Evolutionary conservation across 1,140 invertebrate genomes (phyloP).

Genomic region (Drosophila tani): DNA sequence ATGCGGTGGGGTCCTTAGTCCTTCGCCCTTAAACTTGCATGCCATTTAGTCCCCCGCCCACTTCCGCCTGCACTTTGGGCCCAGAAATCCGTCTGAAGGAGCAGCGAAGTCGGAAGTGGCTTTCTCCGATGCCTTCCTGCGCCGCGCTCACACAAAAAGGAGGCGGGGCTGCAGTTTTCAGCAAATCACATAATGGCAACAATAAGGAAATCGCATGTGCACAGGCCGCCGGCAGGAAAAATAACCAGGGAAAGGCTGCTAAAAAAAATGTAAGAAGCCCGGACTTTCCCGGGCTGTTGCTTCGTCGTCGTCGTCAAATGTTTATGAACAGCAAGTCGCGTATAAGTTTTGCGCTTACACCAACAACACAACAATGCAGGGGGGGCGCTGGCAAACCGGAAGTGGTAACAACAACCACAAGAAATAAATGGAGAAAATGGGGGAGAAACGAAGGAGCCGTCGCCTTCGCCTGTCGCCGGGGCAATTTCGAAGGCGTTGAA

Average conservation of each 20-base stretch:
- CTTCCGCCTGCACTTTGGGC: constrained; percentile 66
- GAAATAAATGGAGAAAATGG: neutral
- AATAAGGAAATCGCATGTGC: constrained; percentile 81
- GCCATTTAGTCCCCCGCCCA: constrained; percentile 21
- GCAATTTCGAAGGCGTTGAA: constrained; percentile 73
- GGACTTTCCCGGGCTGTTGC: constrained; percentile 11
- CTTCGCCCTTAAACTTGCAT: constrained; percentile 30
- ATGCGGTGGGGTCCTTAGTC: constrained; percentile 31
- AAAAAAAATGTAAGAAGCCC: neutral
- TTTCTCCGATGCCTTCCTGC: constrained; percentile 49
- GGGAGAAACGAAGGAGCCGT: neutral
- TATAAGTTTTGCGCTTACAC: constrained; percentile 40
- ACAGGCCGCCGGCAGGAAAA: constrained; percentile 40
- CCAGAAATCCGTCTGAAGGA: constrained; percentile 24
- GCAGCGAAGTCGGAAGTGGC: constrained; percentile 51
- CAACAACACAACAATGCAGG: constrained; percentile 31
- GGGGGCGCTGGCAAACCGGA: constrained; percentile 26
- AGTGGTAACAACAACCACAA: constrained; percentile 21
- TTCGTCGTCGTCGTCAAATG: constrained; percentile 43
- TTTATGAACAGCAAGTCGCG: constrained; percentile 67
- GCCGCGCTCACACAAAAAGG: neutral
- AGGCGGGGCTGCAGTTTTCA: constrained; percentile 16
- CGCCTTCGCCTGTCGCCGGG: constrained; percentile 39
- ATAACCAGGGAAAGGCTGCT: neutral
- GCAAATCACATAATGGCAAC: constrained; percentile 71